A percentile compares a stretch with the other conserved stretches of the same genome.
Conservation (phyloP, 2,888 invertebrate genomes). For the Petrolisthes manimaculis region DNA sequence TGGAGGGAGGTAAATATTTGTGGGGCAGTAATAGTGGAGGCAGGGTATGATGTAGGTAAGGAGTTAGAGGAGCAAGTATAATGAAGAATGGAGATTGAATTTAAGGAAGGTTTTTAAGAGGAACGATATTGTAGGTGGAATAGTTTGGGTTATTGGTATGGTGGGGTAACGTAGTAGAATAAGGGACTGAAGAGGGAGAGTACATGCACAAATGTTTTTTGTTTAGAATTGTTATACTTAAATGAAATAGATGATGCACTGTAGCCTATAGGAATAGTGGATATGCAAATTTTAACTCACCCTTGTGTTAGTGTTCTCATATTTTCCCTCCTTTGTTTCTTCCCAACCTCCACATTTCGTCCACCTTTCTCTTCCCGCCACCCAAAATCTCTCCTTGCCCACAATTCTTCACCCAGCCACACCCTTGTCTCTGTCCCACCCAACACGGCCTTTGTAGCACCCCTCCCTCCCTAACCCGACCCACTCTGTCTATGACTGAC, state of each 20-base stretch:
- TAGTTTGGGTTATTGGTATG: too few species aligned
- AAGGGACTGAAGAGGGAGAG: too few species aligned
- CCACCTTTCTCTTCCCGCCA: background rate
- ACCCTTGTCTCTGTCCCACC: background rate
- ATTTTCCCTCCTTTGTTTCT: background rate
- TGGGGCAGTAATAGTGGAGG: background rate
- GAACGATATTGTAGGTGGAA: too few species aligned
- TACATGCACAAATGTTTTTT: background rate
- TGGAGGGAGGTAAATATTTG: background rate
- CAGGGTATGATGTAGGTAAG: background rate
- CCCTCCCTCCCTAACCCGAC: conserved; percentile 4
- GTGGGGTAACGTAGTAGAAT: background rate
- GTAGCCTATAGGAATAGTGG: too few species aligned
- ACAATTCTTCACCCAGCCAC: background rate
- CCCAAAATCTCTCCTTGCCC: conserved; percentile 6
- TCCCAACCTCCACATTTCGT: background rate
- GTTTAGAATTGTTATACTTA: background rate
- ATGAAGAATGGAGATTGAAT: too few species aligned
- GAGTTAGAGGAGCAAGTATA: background rate
- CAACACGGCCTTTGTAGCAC: background rate
- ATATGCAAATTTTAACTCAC: background rate
- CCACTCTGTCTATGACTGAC: background rate
- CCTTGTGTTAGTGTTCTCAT: background rate
- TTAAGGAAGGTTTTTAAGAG: too few species aligned
- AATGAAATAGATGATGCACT: too few species aligned